phyloP scores from a whole-genome alignment of 2,888 invertebrate species.

The Lepidonotus clava region DNA sequence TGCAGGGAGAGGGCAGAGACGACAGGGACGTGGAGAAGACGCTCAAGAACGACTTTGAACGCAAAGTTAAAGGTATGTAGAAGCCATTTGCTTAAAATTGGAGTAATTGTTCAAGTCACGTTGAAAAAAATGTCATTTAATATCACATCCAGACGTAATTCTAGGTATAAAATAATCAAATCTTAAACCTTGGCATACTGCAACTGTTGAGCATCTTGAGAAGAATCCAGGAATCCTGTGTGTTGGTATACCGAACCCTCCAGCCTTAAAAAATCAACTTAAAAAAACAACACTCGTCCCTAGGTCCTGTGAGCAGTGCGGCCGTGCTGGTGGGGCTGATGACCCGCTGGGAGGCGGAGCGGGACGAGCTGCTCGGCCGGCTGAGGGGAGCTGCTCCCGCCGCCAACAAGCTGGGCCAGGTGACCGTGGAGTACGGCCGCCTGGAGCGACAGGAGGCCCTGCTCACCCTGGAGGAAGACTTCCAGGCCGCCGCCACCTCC shows the following conservation, averaged over 20 bases:
- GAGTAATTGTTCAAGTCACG: too few species aligned
- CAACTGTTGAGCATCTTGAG: too few species aligned
- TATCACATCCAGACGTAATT: too few species aligned
- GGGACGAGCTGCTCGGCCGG: constrained; percentile 61
- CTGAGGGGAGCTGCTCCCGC: background rate
- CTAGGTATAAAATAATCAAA: too few species aligned
- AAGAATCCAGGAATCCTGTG: too few species aligned
- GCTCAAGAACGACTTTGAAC: constrained; percentile 41
- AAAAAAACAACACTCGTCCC: too few species aligned
- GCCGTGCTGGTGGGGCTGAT: constrained; percentile 63
- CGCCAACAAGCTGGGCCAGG: background rate
- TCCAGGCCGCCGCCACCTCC: constrained; percentile 68
- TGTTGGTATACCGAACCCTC: too few species aligned
- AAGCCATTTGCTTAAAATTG: too few species aligned
- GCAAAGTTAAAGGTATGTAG: constrained; percentile 55
- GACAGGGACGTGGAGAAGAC: constrained; percentile 54
- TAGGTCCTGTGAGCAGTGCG: constrained; percentile 28
- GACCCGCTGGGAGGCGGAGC: constrained; percentile 67
- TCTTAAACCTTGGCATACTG: too few species aligned
- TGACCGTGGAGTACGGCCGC: constrained; percentile 63
- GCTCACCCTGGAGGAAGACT: constrained; percentile 66
- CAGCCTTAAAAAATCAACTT: too few species aligned
- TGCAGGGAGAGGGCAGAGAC: constrained; percentile 56
- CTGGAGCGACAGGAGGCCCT: constrained; percentile 68
- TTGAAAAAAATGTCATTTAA: too few species aligned